These are phyloP conservation scores for Rhingia campestris DNA, from an alignment of 2,888 invertebrate genomes.

Conservation along the genomic window DNA sequence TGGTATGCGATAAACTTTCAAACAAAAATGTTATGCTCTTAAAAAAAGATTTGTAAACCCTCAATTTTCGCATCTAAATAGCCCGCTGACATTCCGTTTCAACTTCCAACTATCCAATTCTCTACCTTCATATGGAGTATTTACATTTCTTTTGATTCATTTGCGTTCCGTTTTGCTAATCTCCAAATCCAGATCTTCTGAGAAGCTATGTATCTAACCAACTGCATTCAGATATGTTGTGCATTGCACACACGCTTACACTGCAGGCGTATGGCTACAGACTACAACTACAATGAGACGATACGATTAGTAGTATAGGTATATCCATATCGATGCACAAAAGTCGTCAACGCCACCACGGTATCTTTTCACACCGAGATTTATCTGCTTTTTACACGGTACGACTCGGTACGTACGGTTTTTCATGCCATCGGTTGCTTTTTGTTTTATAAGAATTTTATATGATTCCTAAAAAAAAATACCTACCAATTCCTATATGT, in stretches of 20 bases:
- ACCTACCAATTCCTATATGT: slow-evolving; percentile 47
- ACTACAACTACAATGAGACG: background rate
- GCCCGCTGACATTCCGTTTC: background rate
- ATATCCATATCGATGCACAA: slow-evolving; percentile 13
- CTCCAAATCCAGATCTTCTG: slow-evolving; percentile 34
- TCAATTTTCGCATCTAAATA: too few relatives aligned
- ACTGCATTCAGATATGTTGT: slow-evolving; percentile 24
- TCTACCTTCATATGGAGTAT: background rate
- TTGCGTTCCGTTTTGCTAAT: slow-evolving; percentile 24
- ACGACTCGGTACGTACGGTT: slow-evolving; percentile 13
- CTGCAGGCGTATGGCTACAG: background rate
- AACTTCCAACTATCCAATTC: background rate
- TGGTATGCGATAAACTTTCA: too few relatives aligned
- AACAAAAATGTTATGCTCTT: too few relatives aligned
- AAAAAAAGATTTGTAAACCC: too few relatives aligned
- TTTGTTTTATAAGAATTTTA: slow-evolving; percentile 46
- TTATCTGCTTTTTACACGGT: slow-evolving; percentile 59
- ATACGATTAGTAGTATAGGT: background rate
- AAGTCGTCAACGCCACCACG: slow-evolving; percentile 39
- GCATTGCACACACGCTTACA: background rate
- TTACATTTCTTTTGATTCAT: slow-evolving; percentile 1
- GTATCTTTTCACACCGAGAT: slow-evolving; percentile 40
- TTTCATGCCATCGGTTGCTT: slow-evolving; percentile 7
- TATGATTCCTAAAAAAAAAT: slow-evolving; percentile 36
- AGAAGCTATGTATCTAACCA: slow-evolving; percentile 25